Base-by-base conservation (phyloP, 2,113 vertebrate genomes). In the Muntiacus reevesi region DNA sequence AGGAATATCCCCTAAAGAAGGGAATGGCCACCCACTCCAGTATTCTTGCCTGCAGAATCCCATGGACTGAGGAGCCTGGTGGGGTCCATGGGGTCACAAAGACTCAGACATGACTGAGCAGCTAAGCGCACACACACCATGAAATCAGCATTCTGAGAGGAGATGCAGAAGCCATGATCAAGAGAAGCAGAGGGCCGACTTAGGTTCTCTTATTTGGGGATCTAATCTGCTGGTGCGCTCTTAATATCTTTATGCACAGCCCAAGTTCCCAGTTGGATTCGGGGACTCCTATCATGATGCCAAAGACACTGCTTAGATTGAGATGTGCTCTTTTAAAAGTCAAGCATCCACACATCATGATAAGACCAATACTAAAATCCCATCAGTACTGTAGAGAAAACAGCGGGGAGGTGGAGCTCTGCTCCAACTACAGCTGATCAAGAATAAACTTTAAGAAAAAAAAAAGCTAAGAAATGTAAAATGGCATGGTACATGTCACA, bases 241-340 rank as follows among this genome's bases (percentile, higher is more conserved):
- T 92, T 90, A 81, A 55, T 60, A 54, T 47, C 52, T 94, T 91
- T 47, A 82, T 30, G 19, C 16, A 92, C 50, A 95, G 36, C 25
- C 30, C 62, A 93, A 21, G n/a, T 87, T 74, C 30, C 94, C 55
- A 54, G 6, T 14, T 40, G 17, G 36, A 64, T 43, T 62, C 36
- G 0, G 8, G 43, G 36, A 95, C 52, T 79, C 67, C 36, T 59
- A 50, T 60, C 84, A 40, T n/a, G 17, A 60, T 83, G 43, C 79
- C 81, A 93, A 85, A 83, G 13, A 83, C 36, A 17, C 25, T 82
- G 14, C 25, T 76, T 33, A 91, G 23, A 91, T 30, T 11, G 54
- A 88, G 36, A 92, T 59, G 50, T 27, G 15, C 23, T 87, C 47
- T 90, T 94, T 96, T 57, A 81, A 95, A 98, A 94, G 50, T 60